Conservation (phyloP, 1,140 invertebrate genomes). For the Hermetia illucens region DNA sequence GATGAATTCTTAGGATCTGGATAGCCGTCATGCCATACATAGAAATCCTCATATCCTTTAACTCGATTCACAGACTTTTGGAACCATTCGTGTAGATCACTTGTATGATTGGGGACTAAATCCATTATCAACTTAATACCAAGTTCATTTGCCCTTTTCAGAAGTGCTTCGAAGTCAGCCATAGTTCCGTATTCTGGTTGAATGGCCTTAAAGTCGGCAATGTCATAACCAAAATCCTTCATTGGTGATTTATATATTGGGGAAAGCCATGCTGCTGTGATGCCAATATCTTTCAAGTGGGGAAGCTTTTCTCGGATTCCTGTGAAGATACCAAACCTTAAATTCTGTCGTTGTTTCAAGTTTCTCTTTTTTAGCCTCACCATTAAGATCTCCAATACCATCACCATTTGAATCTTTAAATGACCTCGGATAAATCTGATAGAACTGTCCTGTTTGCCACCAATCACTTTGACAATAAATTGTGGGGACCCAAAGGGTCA, state of each 20-base stretch:
- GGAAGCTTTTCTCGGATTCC: constrained; percentile 37
- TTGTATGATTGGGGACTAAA: constrained; percentile 62
- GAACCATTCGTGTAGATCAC: constrained; percentile 61
- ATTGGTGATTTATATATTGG: constrained; percentile 54
- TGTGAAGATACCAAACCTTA: constrained; percentile 36
- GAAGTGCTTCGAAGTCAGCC: constrained; percentile 51
- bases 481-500: not conserved
- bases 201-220: constrained; percentile 60
- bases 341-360: too few relatives aligned
- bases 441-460: constrained; percentile 53
- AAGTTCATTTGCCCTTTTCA: constrained; percentile 39
- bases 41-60: constrained; percentile 48
- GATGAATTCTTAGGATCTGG: constrained; percentile 17
- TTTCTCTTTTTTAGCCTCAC: constrained; percentile 23
- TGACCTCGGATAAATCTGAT: constrained; percentile 60
- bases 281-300: constrained; percentile 36
- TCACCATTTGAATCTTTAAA: constrained; percentile 59
- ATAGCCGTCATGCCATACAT: constrained; percentile 49
- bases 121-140: constrained; percentile 48
- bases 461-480: constrained; percentile 35
- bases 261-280: constrained; percentile 51
- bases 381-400: constrained; percentile 54
- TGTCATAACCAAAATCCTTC: constrained; percentile 59
- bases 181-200: constrained; percentile 56
- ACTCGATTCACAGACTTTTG: constrained; percentile 36